Percentiles rank a stretch among this genome's conserved stretches.
These are phyloP conservation scores for Taeniopygia guttata DNA, from an alignment of 2,797 vertebrate genomes.

Conservation along the genomic window DNA sequence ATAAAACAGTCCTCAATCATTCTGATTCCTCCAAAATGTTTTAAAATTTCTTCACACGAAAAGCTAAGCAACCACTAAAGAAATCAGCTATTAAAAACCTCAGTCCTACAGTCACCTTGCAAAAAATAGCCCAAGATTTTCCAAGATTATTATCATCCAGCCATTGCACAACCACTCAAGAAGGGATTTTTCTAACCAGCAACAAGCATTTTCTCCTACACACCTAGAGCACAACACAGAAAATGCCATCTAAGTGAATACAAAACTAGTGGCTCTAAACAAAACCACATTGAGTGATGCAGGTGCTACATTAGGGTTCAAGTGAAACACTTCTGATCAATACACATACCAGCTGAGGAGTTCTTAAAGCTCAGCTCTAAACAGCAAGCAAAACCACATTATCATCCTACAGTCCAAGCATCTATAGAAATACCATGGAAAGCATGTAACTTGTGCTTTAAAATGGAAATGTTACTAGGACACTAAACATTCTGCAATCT, in stretches of 20 bases:
- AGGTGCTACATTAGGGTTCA: background rate
- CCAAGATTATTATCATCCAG: background rate
- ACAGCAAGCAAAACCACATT: background rate
- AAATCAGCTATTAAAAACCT: background rate
- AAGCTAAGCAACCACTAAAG: background rate
- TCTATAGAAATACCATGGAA: background rate
- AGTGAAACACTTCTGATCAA: background rate
- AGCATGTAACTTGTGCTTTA: background rate
- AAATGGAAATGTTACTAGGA: background rate
- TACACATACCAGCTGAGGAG: accelerated
- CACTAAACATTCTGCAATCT: background rate
- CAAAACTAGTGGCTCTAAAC: background rate
- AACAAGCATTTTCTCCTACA: background rate
- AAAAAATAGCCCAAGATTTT: background rate
- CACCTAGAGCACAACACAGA: background rate
- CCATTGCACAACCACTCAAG: background rate
- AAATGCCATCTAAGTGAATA: background rate
- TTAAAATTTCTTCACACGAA: background rate
- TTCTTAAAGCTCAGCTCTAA: background rate
- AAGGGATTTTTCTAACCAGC: background rate
- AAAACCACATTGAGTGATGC: background rate
- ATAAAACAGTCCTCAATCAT: background rate
- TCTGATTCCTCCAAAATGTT: background rate
- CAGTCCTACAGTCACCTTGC: background rate
- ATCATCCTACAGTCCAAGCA: background rate